Conservation (phyloP, 2,888 invertebrate species). For the Scaptodrosophila latifasciaeformis region DNA sequence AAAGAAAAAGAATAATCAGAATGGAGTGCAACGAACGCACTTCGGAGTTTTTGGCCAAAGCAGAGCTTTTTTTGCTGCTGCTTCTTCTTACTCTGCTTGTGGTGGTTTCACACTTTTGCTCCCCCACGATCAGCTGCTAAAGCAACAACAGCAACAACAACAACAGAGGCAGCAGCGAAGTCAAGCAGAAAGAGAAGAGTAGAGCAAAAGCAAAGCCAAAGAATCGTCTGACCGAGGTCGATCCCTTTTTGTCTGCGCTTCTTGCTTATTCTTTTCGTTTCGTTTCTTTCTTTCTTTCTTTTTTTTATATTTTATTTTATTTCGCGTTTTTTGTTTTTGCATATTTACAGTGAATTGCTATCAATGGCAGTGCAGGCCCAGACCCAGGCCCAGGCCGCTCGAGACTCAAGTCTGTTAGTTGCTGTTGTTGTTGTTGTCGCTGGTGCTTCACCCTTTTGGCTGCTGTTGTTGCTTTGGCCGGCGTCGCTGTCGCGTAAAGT, state of each 20-base stretch:
- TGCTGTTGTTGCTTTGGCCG: constrained; percentile 40
- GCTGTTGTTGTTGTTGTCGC: not conserved
- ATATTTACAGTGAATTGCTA: constrained; percentile 33
- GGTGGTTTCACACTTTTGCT: too few relatives aligned
- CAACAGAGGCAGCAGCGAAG: too few relatives aligned
- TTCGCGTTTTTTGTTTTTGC: constrained; percentile 31
- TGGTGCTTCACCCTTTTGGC: constrained; percentile 54
- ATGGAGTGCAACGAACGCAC: too few relatives aligned
- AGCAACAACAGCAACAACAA: constrained; percentile 11
- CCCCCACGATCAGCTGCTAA: too few relatives aligned
- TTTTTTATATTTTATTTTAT: constrained; percentile 8
- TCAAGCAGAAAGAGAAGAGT: too few relatives aligned
- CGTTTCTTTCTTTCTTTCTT: constrained; percentile 12
- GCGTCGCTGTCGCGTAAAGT: constrained; percentile 46
- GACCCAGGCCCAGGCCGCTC: too few relatives aligned
- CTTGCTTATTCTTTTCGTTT: constrained; percentile 4
- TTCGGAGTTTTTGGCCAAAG: too few relatives aligned
- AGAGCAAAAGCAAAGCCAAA: not conserved
- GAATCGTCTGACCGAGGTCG: constrained; percentile 37
- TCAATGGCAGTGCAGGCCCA: too few relatives aligned
- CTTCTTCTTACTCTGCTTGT: too few relatives aligned
- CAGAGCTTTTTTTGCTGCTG: too few relatives aligned
- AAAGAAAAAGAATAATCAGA: too few relatives aligned
- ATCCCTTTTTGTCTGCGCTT: constrained; percentile 44
- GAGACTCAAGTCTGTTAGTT: too few relatives aligned